Conservation (phyloP, 2,888 invertebrate species). For the Drosophila flavopinicola region DNA sequence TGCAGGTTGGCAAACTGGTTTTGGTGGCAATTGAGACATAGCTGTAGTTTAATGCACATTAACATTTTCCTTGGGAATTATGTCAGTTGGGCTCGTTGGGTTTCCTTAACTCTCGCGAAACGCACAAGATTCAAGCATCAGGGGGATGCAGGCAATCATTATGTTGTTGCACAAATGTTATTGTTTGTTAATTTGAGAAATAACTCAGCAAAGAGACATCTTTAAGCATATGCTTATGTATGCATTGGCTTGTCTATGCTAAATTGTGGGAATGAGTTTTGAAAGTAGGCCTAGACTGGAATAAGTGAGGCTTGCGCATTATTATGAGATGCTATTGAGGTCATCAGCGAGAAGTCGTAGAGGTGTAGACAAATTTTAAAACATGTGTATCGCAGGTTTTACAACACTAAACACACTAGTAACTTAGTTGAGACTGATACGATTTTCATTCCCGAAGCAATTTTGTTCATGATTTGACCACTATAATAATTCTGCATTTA, state of each 20-base stretch:
- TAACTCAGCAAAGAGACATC: conserved; percentile 10
- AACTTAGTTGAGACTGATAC: no score
- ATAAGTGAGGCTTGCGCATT: conserved; percentile 6
- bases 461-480: no score
- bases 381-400: no score
- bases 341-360: not conserved
- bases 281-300: conserved; percentile 14
- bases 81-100: conserved; percentile 61
- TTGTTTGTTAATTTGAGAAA: conserved; percentile 68
- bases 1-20: conserved; percentile 57
- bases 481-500: no score
- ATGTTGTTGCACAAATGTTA: conserved; percentile 49
- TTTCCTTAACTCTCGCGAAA: conserved; percentile 41
- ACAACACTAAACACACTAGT: no score
- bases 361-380: no score
- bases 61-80: conserved; percentile 76
- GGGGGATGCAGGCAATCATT: conserved; percentile 25
- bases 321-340: conserved; percentile 27
- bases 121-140: conserved; percentile 26
- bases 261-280: conserved; percentile 48
- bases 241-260: conserved; percentile 7
- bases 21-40: conserved; percentile 71
- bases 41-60: conserved; percentile 67
- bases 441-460: no score
- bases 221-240: conserved; percentile 5